Evolutionary conservation across 2,888 invertebrate species (phyloP).

Genomic region (Thecocarcelia acutangulata): DNA sequence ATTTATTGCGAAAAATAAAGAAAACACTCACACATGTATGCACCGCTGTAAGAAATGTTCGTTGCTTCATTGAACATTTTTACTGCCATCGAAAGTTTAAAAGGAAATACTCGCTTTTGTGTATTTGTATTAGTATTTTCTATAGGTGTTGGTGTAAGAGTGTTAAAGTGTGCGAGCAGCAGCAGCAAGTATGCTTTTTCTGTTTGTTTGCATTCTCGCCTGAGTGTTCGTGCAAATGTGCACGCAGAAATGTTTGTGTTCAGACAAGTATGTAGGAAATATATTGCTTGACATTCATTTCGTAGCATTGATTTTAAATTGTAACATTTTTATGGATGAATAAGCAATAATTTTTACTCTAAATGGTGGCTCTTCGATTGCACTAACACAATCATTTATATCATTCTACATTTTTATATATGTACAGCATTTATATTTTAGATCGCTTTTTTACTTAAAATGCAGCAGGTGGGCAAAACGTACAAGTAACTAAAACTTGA

Average conservation of each 20-base stretch:
- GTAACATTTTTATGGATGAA: conserved; percentile 70
- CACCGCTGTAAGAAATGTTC: conserved; percentile 38
- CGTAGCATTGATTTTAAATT: conserved; percentile 72
- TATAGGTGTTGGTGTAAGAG: conserved; percentile 21
- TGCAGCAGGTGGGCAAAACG: not conserved
- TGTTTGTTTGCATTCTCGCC: not conserved
- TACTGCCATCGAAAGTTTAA: conserved; percentile 10
- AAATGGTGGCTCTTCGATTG: conserved; percentile 58
- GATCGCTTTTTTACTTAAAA: not conserved
- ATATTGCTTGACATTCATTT: conserved; percentile 72
- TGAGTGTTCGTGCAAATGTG: conserved; percentile 13
- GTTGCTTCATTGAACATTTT: conserved; percentile 50
- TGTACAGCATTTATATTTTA: not conserved
- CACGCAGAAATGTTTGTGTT: conserved; percentile 30
- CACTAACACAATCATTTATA: conserved; percentile 22
- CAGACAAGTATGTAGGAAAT: conserved; percentile 60
- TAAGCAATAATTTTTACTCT: conserved; percentile 66
- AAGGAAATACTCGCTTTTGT: conserved; percentile 32
- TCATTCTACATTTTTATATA: conserved; percentile 9
- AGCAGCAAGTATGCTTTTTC: not conserved
- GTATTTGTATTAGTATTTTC: conserved; percentile 9
- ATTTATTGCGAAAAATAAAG: not conserved
- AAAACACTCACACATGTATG: not conserved
- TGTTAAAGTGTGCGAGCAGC: conserved; percentile 16
- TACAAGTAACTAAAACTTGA: no score